Conservation (phyloP, 2,888 invertebrate species). For the Crocallis elinguaria region DNA sequence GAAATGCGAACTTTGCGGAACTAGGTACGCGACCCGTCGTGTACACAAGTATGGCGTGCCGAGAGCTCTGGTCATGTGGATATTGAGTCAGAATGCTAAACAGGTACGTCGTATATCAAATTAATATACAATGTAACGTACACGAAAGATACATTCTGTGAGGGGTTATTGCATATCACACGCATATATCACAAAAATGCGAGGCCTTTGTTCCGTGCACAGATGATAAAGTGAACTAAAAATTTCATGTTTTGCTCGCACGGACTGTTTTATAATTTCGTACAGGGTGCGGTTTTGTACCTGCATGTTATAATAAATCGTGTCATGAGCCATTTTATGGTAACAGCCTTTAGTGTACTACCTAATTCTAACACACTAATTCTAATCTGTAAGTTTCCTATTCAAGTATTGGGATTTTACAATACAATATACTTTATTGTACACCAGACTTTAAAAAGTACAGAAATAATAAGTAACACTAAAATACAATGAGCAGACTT, state of each 20-base stretch:
- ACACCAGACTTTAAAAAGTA: too few relatives aligned
- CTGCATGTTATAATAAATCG: too few relatives aligned
- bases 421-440: too few relatives aligned
- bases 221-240: constrained; percentile 1
- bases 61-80: constrained; percentile 85
- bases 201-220: constrained; percentile 2
- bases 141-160: neutral
- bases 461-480: too few relatives aligned
- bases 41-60: constrained; percentile 85
- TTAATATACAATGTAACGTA: neutral
- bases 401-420: too few relatives aligned
- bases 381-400: too few relatives aligned
- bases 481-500: too few relatives aligned
- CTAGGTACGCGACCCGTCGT: constrained; percentile 86
- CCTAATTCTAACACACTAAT: too few relatives aligned
- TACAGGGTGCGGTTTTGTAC: neutral
- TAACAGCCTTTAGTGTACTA: too few relatives aligned
- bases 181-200: constrained; percentile 14
- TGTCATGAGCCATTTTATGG: too few relatives aligned
- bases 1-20: constrained; percentile 90
- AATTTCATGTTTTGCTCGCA: constrained; percentile 32
- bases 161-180: constrained; percentile 9
- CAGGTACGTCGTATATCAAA: constrained; percentile 55
- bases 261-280: constrained; percentile 6
- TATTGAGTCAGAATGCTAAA: constrained; percentile 80